Evolutionary conservation across 2,113 vertebrate species (phyloP).

Genomic region (Coryphaenoides rupestris): DNA sequence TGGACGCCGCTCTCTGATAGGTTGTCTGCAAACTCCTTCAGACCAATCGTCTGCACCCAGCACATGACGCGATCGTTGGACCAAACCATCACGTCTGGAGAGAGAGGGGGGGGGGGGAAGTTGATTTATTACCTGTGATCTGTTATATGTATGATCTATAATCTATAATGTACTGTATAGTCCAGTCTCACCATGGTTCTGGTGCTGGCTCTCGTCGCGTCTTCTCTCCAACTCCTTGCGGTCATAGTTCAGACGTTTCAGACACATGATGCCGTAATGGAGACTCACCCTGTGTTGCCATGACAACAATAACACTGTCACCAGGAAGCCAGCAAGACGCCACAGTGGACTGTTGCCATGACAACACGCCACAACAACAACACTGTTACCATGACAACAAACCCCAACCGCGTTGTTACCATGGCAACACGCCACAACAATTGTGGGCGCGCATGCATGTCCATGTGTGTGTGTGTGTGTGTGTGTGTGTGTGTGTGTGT

Average conservation of each 20-base stretch:
- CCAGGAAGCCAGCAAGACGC: too few relatives aligned
- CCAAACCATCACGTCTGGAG: slow-evolving; percentile 90
- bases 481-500: neutral
- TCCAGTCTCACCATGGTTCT: slow-evolving; percentile 77
- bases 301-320: too few relatives aligned
- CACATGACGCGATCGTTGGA: slow-evolving; percentile 93
- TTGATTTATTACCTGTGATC: neutral
- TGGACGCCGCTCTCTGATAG: slow-evolving; percentile 89
- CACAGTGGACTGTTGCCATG: too few relatives aligned
- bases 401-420: neutral
- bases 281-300: slow-evolving; percentile 80
- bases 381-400: too few relatives aligned
- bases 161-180: neutral
- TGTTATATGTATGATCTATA: neutral
- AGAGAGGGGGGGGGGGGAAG: neutral
- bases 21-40: slow-evolving; percentile 91
- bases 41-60: slow-evolving; percentile 87
- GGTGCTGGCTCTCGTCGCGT: slow-evolving; percentile 86
- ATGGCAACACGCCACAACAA: neutral
- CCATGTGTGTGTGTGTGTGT: neutral
- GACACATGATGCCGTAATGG: slow-evolving; percentile 92
- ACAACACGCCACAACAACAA: too few relatives aligned
- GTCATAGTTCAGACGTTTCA: slow-evolving; percentile 92
- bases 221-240: slow-evolving; percentile 88
- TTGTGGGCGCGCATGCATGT: neutral